phyloP scores from a whole-genome alignment of 2,888 invertebrate genomes.

The Malthinus seriepunctatus region DNA sequence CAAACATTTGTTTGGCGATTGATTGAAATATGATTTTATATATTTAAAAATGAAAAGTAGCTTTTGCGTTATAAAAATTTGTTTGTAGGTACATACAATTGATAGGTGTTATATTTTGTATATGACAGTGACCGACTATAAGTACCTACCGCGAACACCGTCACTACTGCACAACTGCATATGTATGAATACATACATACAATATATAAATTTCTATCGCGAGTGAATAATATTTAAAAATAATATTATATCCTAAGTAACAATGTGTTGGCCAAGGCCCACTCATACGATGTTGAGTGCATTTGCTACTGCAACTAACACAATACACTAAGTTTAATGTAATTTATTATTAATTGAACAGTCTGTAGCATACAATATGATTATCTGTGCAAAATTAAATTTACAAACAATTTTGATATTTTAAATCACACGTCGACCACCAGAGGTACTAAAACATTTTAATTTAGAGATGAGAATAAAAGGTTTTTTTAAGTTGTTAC shows the following conservation, averaged over 20 bases:
- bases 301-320: slow-evolving; percentile 49
- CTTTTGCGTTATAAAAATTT: no score
- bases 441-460: no score
- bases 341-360: slow-evolving; percentile 23
- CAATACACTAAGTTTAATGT: slow-evolving; percentile 27
- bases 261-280: slow-evolving; percentile 46
- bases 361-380: slow-evolving; percentile 9
- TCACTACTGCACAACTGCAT: slow-evolving; percentile 48
- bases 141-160: slow-evolving; percentile 42
- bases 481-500: no score
- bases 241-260: slow-evolving; percentile 52
- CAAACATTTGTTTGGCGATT: no score
- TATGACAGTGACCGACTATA: slow-evolving; percentile 42
- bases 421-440: no score
- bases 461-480: no score
- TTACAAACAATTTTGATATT: no score
- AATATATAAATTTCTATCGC: slow-evolving; percentile 50
- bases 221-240: slow-evolving; percentile 51
- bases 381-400: no score
- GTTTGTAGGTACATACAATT: slow-evolving; percentile 10
- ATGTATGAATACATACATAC: slow-evolving; percentile 46
- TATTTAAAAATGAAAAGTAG: background rate
- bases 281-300: slow-evolving; percentile 43
- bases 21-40: background rate
- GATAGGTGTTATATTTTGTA: slow-evolving; percentile 34